A percentile compares a stretch with the other conserved stretches of the same genome.
phyloP scores from a whole-genome alignment of 2,888 invertebrate species.

The Nomada ferruginata region DNA sequence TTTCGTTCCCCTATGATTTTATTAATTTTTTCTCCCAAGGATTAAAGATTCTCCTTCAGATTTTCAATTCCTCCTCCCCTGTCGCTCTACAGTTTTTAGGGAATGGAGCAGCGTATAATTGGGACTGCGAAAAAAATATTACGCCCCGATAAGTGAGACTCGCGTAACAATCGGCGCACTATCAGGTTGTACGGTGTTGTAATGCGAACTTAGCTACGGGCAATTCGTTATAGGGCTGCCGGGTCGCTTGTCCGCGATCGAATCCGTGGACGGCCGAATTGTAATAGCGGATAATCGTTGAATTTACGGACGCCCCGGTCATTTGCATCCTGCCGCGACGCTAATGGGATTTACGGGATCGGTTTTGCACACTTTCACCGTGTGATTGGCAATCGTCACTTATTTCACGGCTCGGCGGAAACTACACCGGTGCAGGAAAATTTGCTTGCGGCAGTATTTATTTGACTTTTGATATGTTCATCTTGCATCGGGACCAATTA shows the following conservation, averaged over 20 bases:
- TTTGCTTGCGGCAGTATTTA: not conserved
- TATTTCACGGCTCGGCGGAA: not conserved
- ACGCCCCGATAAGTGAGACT: not conserved
- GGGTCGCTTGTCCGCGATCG: conserved; percentile 53
- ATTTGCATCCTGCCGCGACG: conserved; percentile 40
- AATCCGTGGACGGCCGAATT: conserved; percentile 44
- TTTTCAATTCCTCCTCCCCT: not conserved
- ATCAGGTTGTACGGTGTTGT: conserved; percentile 24
- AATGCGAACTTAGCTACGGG: conserved; percentile 35
- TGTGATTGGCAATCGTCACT: conserved; percentile 19
- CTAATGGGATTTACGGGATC: conserved; percentile 52
- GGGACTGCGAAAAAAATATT: not conserved
- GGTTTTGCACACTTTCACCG: conserved; percentile 30
- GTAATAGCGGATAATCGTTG: conserved; percentile 61
- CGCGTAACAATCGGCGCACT: conserved; percentile 15
- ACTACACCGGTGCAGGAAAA: not conserved
- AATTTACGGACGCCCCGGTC: conserved; percentile 43
- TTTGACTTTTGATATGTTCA: not conserved
- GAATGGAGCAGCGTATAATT: not conserved
- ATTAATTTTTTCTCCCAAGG: not conserved
- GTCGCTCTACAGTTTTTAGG: not conserved
- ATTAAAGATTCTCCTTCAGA: not conserved
- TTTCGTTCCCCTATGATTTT: not conserved
- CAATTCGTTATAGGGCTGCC: conserved; percentile 47
- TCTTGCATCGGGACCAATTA: not conserved